These are phyloP conservation scores for Crocodylus rhombifer DNA, from an alignment of 2,797 vertebrate genomes.

Conservation along the genomic window DNA sequence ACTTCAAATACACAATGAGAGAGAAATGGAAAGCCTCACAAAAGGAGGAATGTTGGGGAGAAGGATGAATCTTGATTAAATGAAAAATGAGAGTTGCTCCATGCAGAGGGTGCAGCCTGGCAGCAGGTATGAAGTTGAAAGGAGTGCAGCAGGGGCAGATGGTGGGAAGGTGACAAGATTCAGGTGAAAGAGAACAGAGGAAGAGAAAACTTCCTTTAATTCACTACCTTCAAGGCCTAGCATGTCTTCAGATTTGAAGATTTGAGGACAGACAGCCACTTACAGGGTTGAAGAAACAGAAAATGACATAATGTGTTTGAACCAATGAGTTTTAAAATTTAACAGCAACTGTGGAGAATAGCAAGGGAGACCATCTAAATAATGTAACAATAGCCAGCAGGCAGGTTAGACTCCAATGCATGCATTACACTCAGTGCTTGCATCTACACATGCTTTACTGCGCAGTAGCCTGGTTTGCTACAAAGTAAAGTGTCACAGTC, in stretches of 20 bases:
- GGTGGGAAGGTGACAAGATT: neutral
- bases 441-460: too few relatives aligned
- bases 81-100: too few relatives aligned
- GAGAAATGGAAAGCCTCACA: neutral
- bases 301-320: neutral
- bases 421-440: too few relatives aligned
- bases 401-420: too few relatives aligned
- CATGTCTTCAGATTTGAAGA: neutral
- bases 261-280: neutral
- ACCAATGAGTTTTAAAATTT: neutral
- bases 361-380: neutral
- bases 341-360: neutral
- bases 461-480: too few relatives aligned
- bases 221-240: neutral
- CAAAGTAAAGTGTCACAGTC: too few relatives aligned
- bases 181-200: neutral
- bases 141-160: neutral
- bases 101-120: neutral
- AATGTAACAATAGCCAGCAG: too few relatives aligned
- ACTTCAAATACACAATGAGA: neutral
- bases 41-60: neutral
- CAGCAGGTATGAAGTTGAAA: neutral
- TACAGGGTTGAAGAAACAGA: neutral
- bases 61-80: too few relatives aligned
- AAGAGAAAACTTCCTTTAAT: neutral